A percentile compares a stretch with the other conserved stretches of the same genome.
phyloP scores from a whole-genome alignment of 2,113 vertebrate genomes.

The Girardinichthys multiradiatus region DNA sequence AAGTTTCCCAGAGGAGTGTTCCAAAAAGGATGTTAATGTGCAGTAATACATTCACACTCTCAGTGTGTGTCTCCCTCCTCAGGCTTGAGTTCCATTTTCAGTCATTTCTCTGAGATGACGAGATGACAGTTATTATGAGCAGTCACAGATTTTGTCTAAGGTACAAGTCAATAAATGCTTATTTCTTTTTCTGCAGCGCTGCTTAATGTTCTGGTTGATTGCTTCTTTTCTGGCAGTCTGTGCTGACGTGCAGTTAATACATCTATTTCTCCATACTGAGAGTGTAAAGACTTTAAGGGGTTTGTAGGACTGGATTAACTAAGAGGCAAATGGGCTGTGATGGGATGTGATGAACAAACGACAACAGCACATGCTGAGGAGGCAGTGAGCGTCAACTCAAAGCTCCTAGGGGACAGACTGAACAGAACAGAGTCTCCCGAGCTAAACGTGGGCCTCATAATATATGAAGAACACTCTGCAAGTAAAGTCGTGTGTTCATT shows the following conservation, averaged over 20 bases:
- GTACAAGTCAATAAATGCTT: conserved; percentile 39
- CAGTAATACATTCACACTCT: conserved; percentile 33
- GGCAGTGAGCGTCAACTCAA: conserved; percentile 32
- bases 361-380: conserved; percentile 50
- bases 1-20: conserved; percentile 14
- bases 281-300: conserved; percentile 49
- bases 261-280: conserved; percentile 60
- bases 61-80: conserved; percentile 12
- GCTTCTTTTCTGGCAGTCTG: conserved; percentile 36
- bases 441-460: conserved; percentile 12
- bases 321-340: conserved; percentile 72
- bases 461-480: too few species aligned
- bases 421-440: conserved; percentile 46
- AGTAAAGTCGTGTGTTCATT: too few species aligned
- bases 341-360: conserved; percentile 65
- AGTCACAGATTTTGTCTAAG: conserved; percentile 40
- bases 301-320: conserved; percentile 55
- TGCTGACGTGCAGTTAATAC: conserved; percentile 57
- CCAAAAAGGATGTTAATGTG: not conserved
- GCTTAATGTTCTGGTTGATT: conserved; percentile 64
- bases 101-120: conserved; percentile 16
- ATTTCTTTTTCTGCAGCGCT: conserved; percentile 44
- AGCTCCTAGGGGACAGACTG: conserved; percentile 46
- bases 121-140: conserved; percentile 27
- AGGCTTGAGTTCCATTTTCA: conserved; percentile 16